Conservation (phyloP, 64 coral and sea anemone genomes). For the Montipora cactus region DNA sequence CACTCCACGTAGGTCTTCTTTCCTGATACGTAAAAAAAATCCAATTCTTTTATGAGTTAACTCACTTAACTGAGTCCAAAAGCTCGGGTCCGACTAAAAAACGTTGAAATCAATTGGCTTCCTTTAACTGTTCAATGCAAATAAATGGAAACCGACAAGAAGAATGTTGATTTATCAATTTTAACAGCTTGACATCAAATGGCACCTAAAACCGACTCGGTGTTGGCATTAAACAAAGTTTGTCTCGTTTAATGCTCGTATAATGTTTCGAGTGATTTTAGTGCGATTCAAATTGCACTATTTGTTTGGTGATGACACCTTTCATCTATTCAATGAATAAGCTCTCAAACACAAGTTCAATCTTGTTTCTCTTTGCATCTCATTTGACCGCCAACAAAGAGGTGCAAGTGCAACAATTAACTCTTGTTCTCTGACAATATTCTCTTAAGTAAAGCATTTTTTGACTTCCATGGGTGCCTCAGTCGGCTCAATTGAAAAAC, state of each 20-base stretch:
- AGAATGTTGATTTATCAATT: too few relatives aligned
- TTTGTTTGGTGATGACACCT: slow-evolving; percentile 18
- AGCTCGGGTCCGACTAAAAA: too few relatives aligned
- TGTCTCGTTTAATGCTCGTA: not conserved
- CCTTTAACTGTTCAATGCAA: too few relatives aligned
- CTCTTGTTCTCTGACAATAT: not conserved
- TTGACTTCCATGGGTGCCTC: not conserved
- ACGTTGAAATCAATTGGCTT: too few relatives aligned
- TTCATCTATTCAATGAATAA: not conserved
- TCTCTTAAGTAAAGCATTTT: not conserved
- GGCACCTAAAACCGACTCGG: not conserved
- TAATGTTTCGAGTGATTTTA: not conserved
- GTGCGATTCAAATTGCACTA: not conserved
- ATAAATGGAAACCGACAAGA: too few relatives aligned
- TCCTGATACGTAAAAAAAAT: not conserved
- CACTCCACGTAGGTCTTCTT: too few relatives aligned
- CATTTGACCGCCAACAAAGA: not conserved
- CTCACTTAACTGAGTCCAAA: too few relatives aligned
- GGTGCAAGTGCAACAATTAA: not conserved
- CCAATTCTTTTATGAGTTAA: too few relatives aligned
- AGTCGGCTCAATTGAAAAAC: not conserved
- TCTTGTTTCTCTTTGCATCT: slow-evolving; percentile 13
- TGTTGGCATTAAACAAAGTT: not conserved
- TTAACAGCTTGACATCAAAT: not conserved
- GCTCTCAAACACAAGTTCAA: not conserved